Conservation (phyloP, 2,113 vertebrate genomes). For the Aldabrachelys gigantea region DNA sequence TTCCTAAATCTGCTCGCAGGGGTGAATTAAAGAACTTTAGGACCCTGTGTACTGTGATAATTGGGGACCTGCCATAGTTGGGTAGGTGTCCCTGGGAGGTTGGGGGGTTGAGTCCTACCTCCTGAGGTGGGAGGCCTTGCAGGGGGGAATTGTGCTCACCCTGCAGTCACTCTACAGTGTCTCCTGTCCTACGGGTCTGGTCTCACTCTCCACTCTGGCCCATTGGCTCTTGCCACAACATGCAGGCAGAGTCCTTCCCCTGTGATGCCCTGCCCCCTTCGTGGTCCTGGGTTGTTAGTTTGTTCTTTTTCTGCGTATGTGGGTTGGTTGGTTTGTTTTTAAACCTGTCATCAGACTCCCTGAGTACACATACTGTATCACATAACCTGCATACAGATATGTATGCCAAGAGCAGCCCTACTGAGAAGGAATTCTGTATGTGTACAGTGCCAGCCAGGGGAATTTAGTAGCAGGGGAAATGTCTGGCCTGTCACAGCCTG, state of each 20-base stretch:
- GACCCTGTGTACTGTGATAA: neutral
- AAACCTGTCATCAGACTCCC: neutral
- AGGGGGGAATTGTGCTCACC: neutral
- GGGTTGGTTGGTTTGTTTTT: neutral
- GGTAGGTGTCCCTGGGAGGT: neutral
- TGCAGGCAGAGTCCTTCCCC: neutral
- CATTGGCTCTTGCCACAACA: neutral
- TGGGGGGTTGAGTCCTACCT: neutral
- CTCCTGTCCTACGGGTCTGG: neutral
- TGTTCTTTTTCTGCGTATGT: neutral
- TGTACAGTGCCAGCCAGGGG: neutral
- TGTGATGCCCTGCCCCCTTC: neutral
- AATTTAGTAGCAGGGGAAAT: neutral
- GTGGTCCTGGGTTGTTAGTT: neutral
- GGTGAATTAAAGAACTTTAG: neutral
- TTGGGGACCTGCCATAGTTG: neutral
- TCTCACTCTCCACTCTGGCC: neutral
- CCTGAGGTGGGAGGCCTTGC: neutral
- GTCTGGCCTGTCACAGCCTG: neutral
- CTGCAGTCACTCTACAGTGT: neutral
- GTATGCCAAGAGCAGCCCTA: neutral
- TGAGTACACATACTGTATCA: neutral
- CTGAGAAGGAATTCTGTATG: neutral
- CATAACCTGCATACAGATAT: neutral
- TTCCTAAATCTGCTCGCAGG: neutral